Conservation (phyloP, 1,140 invertebrate genomes). For the Pogonomyrmex barbatus region DNA sequence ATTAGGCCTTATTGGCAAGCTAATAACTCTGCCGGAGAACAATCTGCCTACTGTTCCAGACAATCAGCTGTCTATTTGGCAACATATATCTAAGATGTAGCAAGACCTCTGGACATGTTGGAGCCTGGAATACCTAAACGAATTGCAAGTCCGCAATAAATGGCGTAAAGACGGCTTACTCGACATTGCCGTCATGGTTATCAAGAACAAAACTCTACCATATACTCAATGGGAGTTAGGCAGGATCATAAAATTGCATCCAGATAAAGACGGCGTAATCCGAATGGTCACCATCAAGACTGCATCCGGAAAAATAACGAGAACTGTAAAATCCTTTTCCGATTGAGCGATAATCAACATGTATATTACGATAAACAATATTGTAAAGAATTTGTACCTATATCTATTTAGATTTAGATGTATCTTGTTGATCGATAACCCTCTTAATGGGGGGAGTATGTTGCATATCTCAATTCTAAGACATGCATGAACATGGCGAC, state of each 20-base stretch:
- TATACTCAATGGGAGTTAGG: not conserved
- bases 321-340: not conserved
- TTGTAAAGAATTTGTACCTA: too few species aligned
- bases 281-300: not conserved
- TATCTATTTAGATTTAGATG: too few species aligned
- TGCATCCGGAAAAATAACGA: not conserved
- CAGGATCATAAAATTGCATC: not conserved
- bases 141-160: slow-evolving; percentile 43
- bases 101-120: slow-evolving; percentile 21
- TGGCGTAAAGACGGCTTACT: not conserved
- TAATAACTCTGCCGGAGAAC: not conserved
- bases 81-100: not conserved
- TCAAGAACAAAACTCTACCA: not conserved
- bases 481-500: too few species aligned
- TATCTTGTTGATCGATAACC: too few species aligned
- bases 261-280: not conserved
- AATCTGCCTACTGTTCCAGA: not conserved
- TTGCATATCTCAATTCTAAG: too few species aligned
- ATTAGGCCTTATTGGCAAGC: slow-evolving; percentile 42
- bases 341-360: not conserved
- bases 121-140: not conserved
- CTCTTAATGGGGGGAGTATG: too few species aligned
- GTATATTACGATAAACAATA: too few species aligned
- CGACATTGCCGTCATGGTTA: not conserved
- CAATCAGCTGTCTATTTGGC: not conserved